Conservation (phyloP, 2,888 invertebrate genomes). For the Tipula lateralis region DNA sequence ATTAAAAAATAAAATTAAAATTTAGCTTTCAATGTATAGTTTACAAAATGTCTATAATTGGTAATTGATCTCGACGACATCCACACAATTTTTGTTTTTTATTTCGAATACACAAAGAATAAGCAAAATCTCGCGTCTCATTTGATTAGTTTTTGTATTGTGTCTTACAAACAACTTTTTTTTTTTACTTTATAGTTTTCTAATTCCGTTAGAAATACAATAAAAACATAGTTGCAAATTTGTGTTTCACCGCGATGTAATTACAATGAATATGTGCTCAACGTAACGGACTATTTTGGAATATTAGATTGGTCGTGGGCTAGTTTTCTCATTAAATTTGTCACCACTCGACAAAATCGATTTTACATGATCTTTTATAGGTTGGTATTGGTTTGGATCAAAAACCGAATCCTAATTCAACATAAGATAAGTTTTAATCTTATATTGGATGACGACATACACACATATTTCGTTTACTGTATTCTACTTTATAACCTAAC, state of each 20-base stretch:
- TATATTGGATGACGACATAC: no score
- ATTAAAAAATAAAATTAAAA: neutral
- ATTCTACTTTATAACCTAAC: no score
- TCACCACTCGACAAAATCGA: no score
- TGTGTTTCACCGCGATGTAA: neutral
- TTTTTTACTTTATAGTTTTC: neutral
- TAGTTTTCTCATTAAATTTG: no score
- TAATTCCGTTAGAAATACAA: neutral
- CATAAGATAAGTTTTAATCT: no score
- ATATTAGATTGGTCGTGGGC: no score
- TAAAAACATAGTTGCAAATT: neutral
- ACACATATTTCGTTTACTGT: no score
- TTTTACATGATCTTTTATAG: no score
- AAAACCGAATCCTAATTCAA: no score
- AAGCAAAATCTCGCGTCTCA: conserved; percentile 6
- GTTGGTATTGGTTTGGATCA: no score
- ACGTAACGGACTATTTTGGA: neutral
- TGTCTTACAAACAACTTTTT: neutral
- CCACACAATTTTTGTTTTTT: neutral
- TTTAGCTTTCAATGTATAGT: neutral
- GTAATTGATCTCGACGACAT: neutral
- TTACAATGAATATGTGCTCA: neutral
- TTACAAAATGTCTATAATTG: neutral
- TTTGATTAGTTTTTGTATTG: neutral
- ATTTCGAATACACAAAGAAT: neutral